Evolutionary conservation across 2,888 invertebrate genomes (phyloP), one percentile per base, ranked within the genome.

Genomic region (Plutella xylostella): DNA sequence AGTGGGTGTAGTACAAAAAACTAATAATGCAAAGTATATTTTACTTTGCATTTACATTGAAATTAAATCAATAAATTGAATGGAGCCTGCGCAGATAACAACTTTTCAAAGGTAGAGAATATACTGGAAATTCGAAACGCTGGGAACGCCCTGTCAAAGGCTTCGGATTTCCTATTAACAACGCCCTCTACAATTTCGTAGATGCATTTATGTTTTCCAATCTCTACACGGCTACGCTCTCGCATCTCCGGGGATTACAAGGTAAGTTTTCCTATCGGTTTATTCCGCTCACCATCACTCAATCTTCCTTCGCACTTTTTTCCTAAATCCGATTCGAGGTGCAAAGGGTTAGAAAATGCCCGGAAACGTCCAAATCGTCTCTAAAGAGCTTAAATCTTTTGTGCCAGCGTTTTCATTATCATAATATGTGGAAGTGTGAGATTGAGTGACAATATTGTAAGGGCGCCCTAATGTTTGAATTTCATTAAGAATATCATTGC

Each of bases 321-420:
- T 55, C 49, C 55, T 55, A 55, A 11, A 55, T 57, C 56, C 65
- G 63, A 67, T 70, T 65, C 63, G 55, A 65, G 67, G 60, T 61
- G 63, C 61, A 62, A 64, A 65, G 60, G 65, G 65, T 69, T 68
- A 65, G 59, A 60, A 47, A 45, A 31, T 42, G 42, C 39, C 21
- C 37, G 41, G 42, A 42, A 45, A 51, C 48, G 47, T 49, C 55
- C 52, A 40, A 54, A 40, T 33, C 63, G 54, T 55, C 61, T 61
- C 58, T 61, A 63, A 70, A 62, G 66, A 63, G 58, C 62, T 61
- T 67, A 61, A 65, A 58, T 61, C 63, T 65, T 68, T 70, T 66
- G n/a, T 38, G 38, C n/a, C n/a, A n/a, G 64, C 67, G 58, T 55
- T 52, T 53, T 53, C 47, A 47, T 48, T 53, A 51, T 49, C 25